Base-by-base conservation (phyloP, 2,797 vertebrate genomes). In the Yasuhikotakia modesta region DNA sequence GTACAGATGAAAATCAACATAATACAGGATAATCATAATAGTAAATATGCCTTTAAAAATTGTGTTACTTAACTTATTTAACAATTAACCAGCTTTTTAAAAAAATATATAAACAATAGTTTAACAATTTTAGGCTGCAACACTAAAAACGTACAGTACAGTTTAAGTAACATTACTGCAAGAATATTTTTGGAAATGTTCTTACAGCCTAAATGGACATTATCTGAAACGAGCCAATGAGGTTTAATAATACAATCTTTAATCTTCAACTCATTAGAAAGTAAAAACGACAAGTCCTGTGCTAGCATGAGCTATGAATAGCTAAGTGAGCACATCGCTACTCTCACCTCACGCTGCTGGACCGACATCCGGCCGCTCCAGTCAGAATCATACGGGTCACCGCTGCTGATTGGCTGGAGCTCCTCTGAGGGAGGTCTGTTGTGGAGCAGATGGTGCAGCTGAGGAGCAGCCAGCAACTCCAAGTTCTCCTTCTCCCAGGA, bases 271-370 rank as follows among this genome's bases (percentile, higher is more conserved):
- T 76, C 48, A 60, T 78, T 74, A 64, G 21, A 57, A 13, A 24
- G 35, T n/a, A 76, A 76, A 57, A 63, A 35, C 17, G 8, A 27
- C 65, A 63, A 50, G 1, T 43, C 64, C 50, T 57, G 35, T 58
- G 64, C 61, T 70, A 70, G 76, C 67, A 53, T 61, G 66, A 52
- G 24, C 57, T 70, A 68, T 70, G 71, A 46, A 70, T 45, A 16
- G 17, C 19, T 8, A 52, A 12, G n/a, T 67, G 32, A 63, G 30
- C 60, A 63, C 32, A 63, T 35, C 46, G 0, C 68, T 55, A 73
- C 79, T 81, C 96, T 95, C 90, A 99, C 97, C 96, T 97, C 97
- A 92, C 96, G 95, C 90, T 99, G 97, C 85, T 99, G 97, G 91
- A 97, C 95, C 83, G 96, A 95, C 89, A 98, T 92, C 87, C 99